Percentiles rank a stretch among this genome's conserved stretches.
Evolutionary conservation across 64 coral and sea anemone genomes (phyloP).

Genomic region (Anthopleura sola): DNA sequence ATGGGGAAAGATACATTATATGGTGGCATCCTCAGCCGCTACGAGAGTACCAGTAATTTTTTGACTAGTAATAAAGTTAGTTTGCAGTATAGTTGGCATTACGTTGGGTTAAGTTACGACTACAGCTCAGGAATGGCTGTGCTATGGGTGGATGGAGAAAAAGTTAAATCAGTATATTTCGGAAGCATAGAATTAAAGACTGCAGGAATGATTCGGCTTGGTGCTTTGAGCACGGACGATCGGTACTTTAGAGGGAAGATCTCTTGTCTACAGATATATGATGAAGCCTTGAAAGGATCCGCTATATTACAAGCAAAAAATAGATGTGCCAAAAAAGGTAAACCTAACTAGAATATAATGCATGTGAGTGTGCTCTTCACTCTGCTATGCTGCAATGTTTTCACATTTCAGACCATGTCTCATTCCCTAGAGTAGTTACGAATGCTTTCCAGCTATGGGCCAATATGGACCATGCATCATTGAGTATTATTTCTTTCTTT

Average conservation of each 20-base stretch:
- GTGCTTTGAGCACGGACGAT: constrained; percentile 7
- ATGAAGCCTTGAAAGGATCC: constrained; percentile 23
- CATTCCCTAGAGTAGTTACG: too few relatives aligned
- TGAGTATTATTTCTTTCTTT: too few relatives aligned
- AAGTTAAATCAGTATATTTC: constrained; percentile 6
- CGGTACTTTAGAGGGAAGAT: constrained; percentile 45
- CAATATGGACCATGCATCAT: too few relatives aligned
- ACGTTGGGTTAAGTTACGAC: constrained; percentile 36
- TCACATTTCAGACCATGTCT: too few relatives aligned
- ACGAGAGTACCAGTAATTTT: background rate
- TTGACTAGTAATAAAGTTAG: constrained; percentile 23
- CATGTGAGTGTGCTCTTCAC: too few relatives aligned
- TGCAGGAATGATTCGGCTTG: constrained; percentile 14
- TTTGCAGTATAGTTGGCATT: constrained; percentile 36
- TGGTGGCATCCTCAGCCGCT: background rate
- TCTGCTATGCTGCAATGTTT: too few relatives aligned
- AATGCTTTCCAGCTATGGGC: too few relatives aligned
- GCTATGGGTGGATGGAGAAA: constrained; percentile 32
- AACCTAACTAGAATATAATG: too few relatives aligned
- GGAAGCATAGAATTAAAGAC: constrained; percentile 30
- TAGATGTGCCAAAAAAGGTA: constrained; percentile 51
- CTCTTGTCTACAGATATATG: constrained; percentile 68
- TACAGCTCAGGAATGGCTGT: constrained; percentile 5
- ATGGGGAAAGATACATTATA: background rate
- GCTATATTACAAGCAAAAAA: constrained; percentile 37